Evolutionary conservation across 1,140 invertebrate genomes (phyloP).

Genomic region (Solenopsis fugax): DNA sequence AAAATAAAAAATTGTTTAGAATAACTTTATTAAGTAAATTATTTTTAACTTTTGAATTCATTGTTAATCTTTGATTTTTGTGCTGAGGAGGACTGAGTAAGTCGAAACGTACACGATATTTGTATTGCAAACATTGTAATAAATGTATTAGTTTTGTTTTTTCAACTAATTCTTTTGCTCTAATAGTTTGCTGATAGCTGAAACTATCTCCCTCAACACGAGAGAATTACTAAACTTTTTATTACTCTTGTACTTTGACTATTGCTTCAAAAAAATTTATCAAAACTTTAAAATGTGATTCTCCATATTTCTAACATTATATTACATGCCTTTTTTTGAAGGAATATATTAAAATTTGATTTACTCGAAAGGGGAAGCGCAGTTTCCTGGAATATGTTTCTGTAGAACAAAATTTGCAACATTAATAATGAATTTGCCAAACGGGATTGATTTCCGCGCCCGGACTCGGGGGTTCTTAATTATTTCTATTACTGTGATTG

Average conservation of each 20-base stretch:
- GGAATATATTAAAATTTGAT: not conserved
- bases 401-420: not conserved
- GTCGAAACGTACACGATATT: too few species aligned
- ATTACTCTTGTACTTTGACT: not conserved
- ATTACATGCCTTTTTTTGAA: not conserved
- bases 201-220: not conserved
- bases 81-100: too few species aligned
- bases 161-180: too few species aligned
- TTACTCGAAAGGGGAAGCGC: not conserved
- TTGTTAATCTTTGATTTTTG: too few species aligned
- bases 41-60: too few species aligned
- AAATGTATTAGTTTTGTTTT: too few species aligned
- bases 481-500: constrained; percentile 41
- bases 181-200: too few species aligned
- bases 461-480: constrained; percentile 16
- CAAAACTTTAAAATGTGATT: not conserved
- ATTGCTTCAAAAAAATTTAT: not conserved
- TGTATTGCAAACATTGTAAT: too few species aligned
- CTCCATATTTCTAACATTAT: not conserved
- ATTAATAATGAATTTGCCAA: constrained; percentile 4
- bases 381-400: not conserved
- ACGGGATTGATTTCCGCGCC: constrained; percentile 9
- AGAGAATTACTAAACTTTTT: not conserved
- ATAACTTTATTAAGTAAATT: too few species aligned
- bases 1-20: too few species aligned